Evolutionary conservation across 2,797 vertebrate genomes (phyloP).

Genomic region (Rhinichthys osculus): DNA sequence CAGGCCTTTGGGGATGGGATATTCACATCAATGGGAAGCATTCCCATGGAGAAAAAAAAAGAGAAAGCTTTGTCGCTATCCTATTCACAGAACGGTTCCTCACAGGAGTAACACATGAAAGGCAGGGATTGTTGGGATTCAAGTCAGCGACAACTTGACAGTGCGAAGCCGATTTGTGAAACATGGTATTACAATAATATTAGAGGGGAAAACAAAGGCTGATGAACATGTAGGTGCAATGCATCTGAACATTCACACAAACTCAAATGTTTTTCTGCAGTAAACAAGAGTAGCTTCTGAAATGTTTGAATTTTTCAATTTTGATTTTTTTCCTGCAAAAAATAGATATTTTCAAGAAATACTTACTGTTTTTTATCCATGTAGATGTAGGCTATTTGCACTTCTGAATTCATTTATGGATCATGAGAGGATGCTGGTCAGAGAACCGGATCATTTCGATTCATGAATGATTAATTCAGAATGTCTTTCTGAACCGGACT

Average conservation of each 20-base stretch:
- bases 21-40: slow-evolving; percentile 68
- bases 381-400: neutral
- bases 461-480: neutral
- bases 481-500: neutral
- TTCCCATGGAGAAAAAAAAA: slow-evolving; percentile 78
- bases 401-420: neutral
- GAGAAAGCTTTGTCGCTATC: slow-evolving; percentile 73
- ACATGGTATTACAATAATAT: slow-evolving; percentile 47
- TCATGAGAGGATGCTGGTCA: neutral
- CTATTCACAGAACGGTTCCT: slow-evolving; percentile 67
- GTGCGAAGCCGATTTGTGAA: slow-evolving; percentile 49
- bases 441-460: neutral
- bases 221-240: slow-evolving; percentile 5
- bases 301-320: neutral
- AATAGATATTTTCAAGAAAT: neutral
- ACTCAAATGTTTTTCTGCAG: neutral
- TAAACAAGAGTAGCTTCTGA: neutral
- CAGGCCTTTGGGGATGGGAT: slow-evolving; percentile 75
- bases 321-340: too few species aligned
- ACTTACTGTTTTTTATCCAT: too few species aligned
- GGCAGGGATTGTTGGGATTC: slow-evolving; percentile 77
- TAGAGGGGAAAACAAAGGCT: slow-evolving; percentile 20
- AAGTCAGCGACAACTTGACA: slow-evolving; percentile 73
- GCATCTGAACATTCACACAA: neutral
- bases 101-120: slow-evolving; percentile 71